phyloP scores from a whole-genome alignment of 2,888 invertebrate genomes.

The Podotricha telesiphe region DNA sequence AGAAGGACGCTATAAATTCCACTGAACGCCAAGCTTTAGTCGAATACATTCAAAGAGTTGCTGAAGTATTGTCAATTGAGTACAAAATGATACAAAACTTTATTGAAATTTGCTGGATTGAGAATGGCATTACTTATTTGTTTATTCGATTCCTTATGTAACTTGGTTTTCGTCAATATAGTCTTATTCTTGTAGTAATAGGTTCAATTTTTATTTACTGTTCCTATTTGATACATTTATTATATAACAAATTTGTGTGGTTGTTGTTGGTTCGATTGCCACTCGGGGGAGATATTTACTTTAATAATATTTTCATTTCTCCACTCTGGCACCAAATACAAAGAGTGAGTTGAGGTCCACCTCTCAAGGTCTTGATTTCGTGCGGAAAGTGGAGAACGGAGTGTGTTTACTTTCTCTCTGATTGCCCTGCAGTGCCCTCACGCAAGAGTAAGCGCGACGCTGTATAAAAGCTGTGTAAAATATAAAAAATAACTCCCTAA shows the following conservation, averaged over 20 bases:
- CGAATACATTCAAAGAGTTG: slow-evolving; percentile 48
- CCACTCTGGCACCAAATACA: too few relatives aligned
- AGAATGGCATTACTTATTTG: slow-evolving; percentile 17
- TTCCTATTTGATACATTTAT: too few relatives aligned
- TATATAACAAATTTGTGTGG: too few relatives aligned
- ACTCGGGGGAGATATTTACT: too few relatives aligned
- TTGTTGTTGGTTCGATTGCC: too few relatives aligned
- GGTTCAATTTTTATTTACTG: not conserved
- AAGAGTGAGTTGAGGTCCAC: too few relatives aligned
- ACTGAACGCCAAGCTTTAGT: slow-evolving; percentile 50
- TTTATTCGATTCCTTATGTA: slow-evolving; percentile 30
- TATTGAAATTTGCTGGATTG: slow-evolving; percentile 30
- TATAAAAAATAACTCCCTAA: not conserved
- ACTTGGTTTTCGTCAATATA: not conserved
- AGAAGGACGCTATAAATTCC: slow-evolving; percentile 52
- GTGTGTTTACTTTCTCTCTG: not conserved
- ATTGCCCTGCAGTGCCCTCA: not conserved
- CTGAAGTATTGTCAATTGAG: slow-evolving; percentile 44
- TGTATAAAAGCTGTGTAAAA: not conserved
- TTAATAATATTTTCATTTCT: too few relatives aligned
- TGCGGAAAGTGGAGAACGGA: too few relatives aligned
- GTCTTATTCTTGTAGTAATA: not conserved
- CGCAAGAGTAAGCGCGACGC: not conserved
- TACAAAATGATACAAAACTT: slow-evolving; percentile 43
- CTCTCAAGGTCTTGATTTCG: too few relatives aligned